Evolutionary conservation across 2,797 vertebrate genomes (phyloP).

Genomic region (Catostomus latipinnis): DNA sequence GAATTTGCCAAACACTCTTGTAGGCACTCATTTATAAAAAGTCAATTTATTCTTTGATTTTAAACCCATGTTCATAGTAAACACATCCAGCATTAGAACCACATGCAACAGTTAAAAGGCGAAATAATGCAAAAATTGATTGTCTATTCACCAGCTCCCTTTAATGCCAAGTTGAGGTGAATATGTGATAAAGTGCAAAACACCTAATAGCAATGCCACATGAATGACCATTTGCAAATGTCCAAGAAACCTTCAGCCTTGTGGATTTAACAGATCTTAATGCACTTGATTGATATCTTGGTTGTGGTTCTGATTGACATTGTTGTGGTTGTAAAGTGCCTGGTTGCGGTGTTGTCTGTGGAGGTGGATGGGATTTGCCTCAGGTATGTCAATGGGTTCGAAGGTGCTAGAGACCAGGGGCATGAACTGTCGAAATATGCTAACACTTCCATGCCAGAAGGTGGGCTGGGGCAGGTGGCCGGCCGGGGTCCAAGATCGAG

Average conservation of each 20-base stretch:
- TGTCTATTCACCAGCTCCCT: slow-evolving; percentile 9
- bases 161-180: slow-evolving; percentile 59
- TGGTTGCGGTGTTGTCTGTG: slow-evolving; percentile 80
- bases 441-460: slow-evolving; percentile 98
- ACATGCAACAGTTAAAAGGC: slow-evolving; percentile 46
- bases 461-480: slow-evolving; percentile 93
- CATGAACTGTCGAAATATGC: slow-evolving; percentile 99
- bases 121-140: slow-evolving; percentile 23
- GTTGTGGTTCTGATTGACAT: slow-evolving; percentile 77
- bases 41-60: background rate
- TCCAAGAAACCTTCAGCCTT: background rate
- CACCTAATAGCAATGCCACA: slow-evolving; percentile 42
- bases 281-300: slow-evolving; percentile 76
- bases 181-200: slow-evolving; percentile 59
- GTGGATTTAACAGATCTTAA: slow-evolving; percentile 61
- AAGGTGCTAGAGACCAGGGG: slow-evolving; percentile 83
- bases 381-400: slow-evolving; percentile 75
- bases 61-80: slow-evolving; percentile 20
- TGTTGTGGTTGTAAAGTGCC: slow-evolving; percentile 77
- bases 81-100: slow-evolving; percentile 38
- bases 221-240: background rate
- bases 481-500: slow-evolving; percentile 79
- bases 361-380: slow-evolving; percentile 75
- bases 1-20: background rate
- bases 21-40: slow-evolving; percentile 28